Evolutionary conservation across 2,113 vertebrate species (phyloP), one percentile per base, ranked within the genome.

Genomic region (Muntiacus reevesi): DNA sequence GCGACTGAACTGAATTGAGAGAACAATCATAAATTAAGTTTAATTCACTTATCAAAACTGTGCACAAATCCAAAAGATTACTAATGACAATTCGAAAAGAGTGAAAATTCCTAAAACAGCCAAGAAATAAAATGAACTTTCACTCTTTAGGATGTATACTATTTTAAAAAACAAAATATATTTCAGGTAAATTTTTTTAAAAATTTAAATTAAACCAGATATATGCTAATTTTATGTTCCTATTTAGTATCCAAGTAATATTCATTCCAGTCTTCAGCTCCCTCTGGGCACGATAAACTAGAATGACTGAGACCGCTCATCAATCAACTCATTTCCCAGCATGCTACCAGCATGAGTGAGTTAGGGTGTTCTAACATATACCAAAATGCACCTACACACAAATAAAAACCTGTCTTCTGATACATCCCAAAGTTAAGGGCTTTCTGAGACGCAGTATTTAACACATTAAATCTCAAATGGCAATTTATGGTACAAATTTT

Each of bases 31-130:
- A 92, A 50, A 55, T 79, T 60, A 94, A 64, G 9, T 64, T 95
- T 85, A 95, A 85, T 50, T 91, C 74, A 94, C 15, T 82, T n/a
- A 91, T 36, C 16, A 92, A 95, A 97, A 92, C 17, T 62, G 36
- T 79, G 50, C 27, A 91, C 17, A 85, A 83, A 83, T 36, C 19
- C 57, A 36, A 47, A 89, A 88, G 36, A 91, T 52, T 55, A 90
- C 8, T 13, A 93, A 2, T 13, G 79, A 95, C 82, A 95, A 89
- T 79, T 93, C 33, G 55, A 87, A 67, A 71, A 40, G 19, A 30
- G 33, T 54, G 47, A 95, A 92, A 94, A 94, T 55, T 92, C 52
- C 81, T 84, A 60, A 82, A n/a, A 84, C 23, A 96, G 91, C 27
- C n/a, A 91, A 94, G 83, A 57, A 5, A 81, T 93, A 97, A 83